phyloP scores from a whole-genome alignment of 2,888 invertebrate species.

The Zaprionus lineosus region DNA sequence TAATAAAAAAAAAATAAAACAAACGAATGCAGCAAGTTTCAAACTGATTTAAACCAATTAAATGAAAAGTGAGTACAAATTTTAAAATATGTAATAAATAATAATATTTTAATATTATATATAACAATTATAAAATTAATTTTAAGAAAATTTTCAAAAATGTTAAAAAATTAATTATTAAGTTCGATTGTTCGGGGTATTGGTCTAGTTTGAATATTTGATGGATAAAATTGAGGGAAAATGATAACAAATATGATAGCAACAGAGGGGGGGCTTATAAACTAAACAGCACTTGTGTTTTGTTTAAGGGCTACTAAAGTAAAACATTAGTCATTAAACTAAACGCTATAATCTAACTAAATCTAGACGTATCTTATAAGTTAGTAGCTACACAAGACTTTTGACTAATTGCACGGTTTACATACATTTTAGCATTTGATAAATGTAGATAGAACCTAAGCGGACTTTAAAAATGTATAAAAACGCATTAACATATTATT shows the following conservation, averaged over 20 bases:
- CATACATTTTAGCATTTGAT: slow-evolving; percentile 32
- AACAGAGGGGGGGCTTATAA: no score
- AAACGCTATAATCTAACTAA: slow-evolving; percentile 35
- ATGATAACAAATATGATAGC: no score
- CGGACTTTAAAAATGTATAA: slow-evolving; percentile 47
- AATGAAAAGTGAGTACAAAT: no score
- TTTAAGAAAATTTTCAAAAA: slow-evolving; percentile 5
- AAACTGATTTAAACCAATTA: neutral
- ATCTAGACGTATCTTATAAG: slow-evolving; percentile 51
- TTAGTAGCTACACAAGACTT: slow-evolving; percentile 67
- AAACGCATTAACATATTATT: slow-evolving; percentile 58
- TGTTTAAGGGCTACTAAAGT: no score
- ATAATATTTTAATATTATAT: no score
- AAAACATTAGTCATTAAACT: slow-evolving; percentile 4
- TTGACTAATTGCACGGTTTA: slow-evolving; percentile 74
- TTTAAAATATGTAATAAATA: no score
- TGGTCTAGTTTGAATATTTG: no score
- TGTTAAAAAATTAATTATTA: slow-evolving; percentile 10
- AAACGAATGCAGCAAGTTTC: neutral
- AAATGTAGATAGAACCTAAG: slow-evolving; percentile 44
- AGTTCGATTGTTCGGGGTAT: no score
- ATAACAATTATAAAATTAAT: neutral
- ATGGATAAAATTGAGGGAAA: no score
- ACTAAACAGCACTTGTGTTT: no score
- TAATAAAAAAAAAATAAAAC: neutral